A percentile compares a stretch with the other conserved stretches of the same genome.
phyloP scores from a whole-genome alignment of 64 coral and sea anemone genomes.

The Montipora foliosa region DNA sequence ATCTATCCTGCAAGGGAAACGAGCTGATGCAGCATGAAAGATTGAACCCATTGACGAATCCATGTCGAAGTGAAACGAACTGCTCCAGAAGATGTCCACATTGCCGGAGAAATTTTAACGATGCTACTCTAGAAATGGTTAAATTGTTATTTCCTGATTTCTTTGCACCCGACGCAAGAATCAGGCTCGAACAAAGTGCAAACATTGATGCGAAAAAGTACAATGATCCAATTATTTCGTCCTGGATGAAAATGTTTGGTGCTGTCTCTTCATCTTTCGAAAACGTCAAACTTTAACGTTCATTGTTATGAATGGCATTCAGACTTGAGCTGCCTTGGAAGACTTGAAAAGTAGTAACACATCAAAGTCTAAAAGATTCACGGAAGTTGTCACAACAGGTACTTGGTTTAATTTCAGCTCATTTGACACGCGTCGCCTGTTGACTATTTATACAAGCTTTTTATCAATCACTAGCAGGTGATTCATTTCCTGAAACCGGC shows the following conservation, averaged over 20 bases:
- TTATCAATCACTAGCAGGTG: too few species aligned
- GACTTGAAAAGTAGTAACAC: too few species aligned
- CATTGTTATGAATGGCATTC: neutral
- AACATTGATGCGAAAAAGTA: neutral
- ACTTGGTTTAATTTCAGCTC: too few species aligned
- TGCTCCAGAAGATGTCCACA: neutral
- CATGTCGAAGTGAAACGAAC: neutral
- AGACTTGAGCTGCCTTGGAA: neutral
- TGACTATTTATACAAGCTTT: too few species aligned
- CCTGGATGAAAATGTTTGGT: slow-evolving; percentile 10
- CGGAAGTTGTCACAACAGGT: too few species aligned
- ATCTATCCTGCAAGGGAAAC: neutral
- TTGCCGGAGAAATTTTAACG: neutral
- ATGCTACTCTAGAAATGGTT: neutral
- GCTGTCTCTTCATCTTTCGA: neutral
- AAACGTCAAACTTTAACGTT: neutral
- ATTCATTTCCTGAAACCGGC: too few species aligned
- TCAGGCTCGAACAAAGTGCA: neutral
- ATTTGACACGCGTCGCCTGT: too few species aligned
- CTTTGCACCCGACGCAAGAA: neutral
- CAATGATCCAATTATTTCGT: neutral
- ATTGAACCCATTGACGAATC: neutral
- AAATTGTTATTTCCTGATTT: neutral
- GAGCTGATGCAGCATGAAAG: neutral
- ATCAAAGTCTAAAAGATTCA: too few species aligned